Evolutionary conservation across 2,888 invertebrate species (phyloP), one percentile per base, ranked within the genome.

Genomic region (Drepana falcataria): DNA sequence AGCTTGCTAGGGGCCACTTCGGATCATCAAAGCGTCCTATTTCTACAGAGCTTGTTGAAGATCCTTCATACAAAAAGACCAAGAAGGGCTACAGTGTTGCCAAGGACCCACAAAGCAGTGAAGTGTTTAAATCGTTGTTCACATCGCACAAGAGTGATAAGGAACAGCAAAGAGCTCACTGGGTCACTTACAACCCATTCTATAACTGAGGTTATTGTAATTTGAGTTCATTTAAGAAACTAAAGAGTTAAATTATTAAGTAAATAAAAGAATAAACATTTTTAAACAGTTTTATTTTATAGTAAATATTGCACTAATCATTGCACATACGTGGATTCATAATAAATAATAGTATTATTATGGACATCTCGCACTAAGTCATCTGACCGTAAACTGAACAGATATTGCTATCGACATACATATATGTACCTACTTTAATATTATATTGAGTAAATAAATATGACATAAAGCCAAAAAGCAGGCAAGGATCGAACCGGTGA

Each of bases 101-200:
- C 0, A 94, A 96, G 57, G 98, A 99, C 86, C 97, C 98, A 0
- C 96, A 95, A 68, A 95, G 95, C 3, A 95, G 96, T 58, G 95
- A 96, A 83, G 97, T 97, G 0, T 98, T 96, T 77, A 99, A 99
- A 83, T 98, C 98, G 2, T 83, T 99, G 53, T 99, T 99, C 77
- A 99, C 98, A 0, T 94, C 96, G 5, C 98, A 98, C 77, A 93
- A 95, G 73, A 95, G 93, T 54, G 99, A 98, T 55, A 93, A 96
- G 69, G 94, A 95, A 53, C 98, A 99, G 80, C 93, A 94, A 49
- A 94, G 96, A 67, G 98, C 98, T 2, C 98, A 99, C 81, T 99
- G 99, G 99, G 95, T 99, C 55, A 99, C 99, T 0, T 98, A 97
- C 74, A 99, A 99, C 92, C 99, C 99, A 52, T 97, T 97, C 84